phyloP scores from a whole-genome alignment of 2,888 invertebrate genomes.

The Sarcophaga variegata region DNA sequence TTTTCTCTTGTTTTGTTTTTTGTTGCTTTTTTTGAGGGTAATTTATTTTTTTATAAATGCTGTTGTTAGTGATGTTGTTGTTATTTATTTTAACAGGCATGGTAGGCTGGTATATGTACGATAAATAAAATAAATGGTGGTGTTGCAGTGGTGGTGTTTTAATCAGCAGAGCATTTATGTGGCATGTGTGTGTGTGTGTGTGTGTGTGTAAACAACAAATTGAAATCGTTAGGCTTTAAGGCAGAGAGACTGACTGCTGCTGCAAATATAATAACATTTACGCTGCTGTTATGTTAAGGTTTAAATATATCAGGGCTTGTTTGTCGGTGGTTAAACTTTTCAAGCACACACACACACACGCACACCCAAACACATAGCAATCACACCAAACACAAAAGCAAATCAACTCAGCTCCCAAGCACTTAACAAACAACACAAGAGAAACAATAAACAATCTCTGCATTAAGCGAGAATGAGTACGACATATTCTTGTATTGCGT shows the following conservation, averaged over 20 bases:
- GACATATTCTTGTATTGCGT: background rate
- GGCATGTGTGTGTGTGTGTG: background rate
- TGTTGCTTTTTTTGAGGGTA: background rate
- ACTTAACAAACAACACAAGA: constrained; percentile 70
- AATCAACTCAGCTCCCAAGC: constrained; percentile 75
- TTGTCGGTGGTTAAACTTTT: constrained; percentile 79
- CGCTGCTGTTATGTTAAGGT: constrained; percentile 66
- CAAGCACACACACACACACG: background rate
- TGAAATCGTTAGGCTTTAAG: constrained; percentile 43
- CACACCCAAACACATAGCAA: background rate
- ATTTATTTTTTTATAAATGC: background rate
- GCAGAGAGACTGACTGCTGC: constrained; percentile 62
- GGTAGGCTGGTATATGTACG: constrained; percentile 24
- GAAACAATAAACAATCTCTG: constrained; percentile 60
- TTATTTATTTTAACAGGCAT: constrained; percentile 36
- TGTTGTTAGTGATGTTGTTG: constrained; percentile 24
- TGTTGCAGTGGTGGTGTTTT: constrained; percentile 12
- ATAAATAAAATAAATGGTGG: constrained; percentile 25
- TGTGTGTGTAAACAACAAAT: constrained; percentile 17
- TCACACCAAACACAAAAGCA: constrained; percentile 69
- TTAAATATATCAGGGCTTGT: constrained; percentile 74
- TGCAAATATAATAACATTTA: too few species aligned
- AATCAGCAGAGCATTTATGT: too few species aligned
- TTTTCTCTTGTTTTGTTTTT: constrained; percentile 10
- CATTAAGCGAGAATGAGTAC: constrained; percentile 35